Evolutionary conservation across 2,113 vertebrate species (phyloP).

Genomic region (Limanda limanda): DNA sequence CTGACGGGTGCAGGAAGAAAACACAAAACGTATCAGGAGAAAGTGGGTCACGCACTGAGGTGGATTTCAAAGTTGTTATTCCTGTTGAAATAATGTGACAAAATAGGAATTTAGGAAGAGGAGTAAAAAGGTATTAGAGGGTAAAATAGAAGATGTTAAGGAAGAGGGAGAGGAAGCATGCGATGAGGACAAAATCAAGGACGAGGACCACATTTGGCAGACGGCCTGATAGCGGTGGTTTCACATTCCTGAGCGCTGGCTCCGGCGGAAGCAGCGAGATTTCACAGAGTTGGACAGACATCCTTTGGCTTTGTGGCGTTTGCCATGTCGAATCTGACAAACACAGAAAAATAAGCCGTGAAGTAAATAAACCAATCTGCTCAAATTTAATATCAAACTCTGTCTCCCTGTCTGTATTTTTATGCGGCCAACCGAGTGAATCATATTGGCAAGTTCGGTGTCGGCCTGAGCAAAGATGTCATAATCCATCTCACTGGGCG

Average conservation of each 20-base stretch:
- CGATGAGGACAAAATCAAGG: conserved; percentile 9
- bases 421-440: neutral
- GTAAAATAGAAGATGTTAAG: too few species aligned
- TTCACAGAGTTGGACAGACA: neutral
- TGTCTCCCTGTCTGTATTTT: neutral
- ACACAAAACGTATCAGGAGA: neutral
- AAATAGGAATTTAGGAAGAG: conserved; percentile 17
- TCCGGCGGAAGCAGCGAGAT: neutral
- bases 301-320: conserved; percentile 44
- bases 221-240: conserved; percentile 5
- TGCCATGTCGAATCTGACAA: conserved; percentile 36
- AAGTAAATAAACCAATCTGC: conserved; percentile 70
- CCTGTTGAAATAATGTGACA: conserved; percentile 11
- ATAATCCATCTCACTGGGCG: conserved; percentile 61
- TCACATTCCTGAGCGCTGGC: conserved; percentile 16
- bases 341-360: conserved; percentile 43
- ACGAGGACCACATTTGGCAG: conserved; percentile 19
- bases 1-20: conserved; percentile 17
- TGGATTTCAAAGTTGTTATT: conserved; percentile 38
- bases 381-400: conserved; percentile 14
- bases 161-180: too few species aligned
- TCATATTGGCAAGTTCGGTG: conserved; percentile 10
- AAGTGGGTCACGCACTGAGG: conserved; percentile 54
- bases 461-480: conserved; percentile 49
- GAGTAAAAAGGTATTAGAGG: neutral